A percentile compares a stretch with the other conserved stretches of the same genome.
phyloP scores from a whole-genome alignment of 2,888 invertebrate species.

The Mimas tiliae region DNA sequence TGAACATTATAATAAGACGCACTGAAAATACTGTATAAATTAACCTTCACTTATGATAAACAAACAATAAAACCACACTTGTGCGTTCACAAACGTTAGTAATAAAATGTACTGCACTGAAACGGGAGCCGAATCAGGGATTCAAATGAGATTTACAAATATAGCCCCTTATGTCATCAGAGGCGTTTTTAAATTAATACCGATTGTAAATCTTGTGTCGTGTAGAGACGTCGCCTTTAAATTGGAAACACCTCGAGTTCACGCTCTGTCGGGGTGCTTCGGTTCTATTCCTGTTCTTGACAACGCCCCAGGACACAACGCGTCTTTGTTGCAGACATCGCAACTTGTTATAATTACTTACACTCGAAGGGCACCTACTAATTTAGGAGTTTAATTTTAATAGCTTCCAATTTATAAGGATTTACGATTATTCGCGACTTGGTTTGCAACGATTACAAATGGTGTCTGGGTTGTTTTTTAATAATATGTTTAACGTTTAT shows the following conservation, averaged over 20 bases:
- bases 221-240: constrained; percentile 63
- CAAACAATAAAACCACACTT: constrained; percentile 17
- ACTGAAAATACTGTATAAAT: background rate
- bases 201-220: constrained; percentile 74
- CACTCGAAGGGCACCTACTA: constrained; percentile 40
- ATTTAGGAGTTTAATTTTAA: constrained; percentile 27
- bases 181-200: constrained; percentile 74
- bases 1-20: background rate
- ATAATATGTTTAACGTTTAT: background rate
- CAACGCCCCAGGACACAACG: constrained; percentile 56
- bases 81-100: constrained; percentile 34
- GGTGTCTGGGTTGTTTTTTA: background rate
- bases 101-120: constrained; percentile 27
- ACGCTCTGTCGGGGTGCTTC: constrained; percentile 57
- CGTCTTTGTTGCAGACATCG: constrained; percentile 71
- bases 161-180: constrained; percentile 68
- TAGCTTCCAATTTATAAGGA: constrained; percentile 25
- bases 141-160: constrained; percentile 61
- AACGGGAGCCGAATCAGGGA: constrained; percentile 36
- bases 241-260: constrained; percentile 75
- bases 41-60: background rate
- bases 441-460: background rate
- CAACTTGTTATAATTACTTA: constrained; percentile 73
- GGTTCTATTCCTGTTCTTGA: constrained; percentile 78
- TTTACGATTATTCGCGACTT: constrained; percentile 4